Conservation (phyloP, 2,797 vertebrate species). For the Uromys caudimaculatus region DNA sequence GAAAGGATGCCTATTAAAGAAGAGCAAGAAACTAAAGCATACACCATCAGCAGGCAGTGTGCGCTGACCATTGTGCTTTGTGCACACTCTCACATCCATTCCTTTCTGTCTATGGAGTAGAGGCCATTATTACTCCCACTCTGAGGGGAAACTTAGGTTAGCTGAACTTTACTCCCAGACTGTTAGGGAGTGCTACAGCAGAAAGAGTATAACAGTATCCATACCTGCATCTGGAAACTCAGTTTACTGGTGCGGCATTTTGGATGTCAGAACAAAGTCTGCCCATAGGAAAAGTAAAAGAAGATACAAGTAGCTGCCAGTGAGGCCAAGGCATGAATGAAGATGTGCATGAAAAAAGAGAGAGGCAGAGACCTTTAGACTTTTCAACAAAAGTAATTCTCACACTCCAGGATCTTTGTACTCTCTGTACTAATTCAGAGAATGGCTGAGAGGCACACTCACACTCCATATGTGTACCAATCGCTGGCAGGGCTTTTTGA, state of each 20-base stretch:
- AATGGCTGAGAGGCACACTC: background rate
- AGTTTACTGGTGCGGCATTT: background rate
- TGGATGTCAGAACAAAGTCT: background rate
- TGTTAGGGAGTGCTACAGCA: background rate
- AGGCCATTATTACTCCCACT: background rate
- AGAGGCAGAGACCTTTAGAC: background rate
- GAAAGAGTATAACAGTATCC: background rate
- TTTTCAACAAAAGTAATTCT: slow-evolving; percentile 36
- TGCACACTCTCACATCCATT: background rate
- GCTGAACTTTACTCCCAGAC: background rate
- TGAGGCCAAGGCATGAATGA: background rate
- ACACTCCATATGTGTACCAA: background rate
- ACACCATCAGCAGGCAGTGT: background rate
- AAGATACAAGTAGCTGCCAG: background rate
- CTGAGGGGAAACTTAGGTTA: background rate
- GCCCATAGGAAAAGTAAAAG: background rate
- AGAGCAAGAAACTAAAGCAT: background rate
- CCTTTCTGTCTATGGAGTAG: background rate
- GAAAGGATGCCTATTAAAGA: background rate
- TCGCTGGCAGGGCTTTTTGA: background rate
- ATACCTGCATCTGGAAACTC: background rate
- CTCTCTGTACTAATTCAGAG: background rate
- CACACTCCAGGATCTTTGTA: background rate
- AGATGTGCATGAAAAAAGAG: background rate
- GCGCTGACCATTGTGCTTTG: background rate